phyloP scores from a whole-genome alignment of 2,888 invertebrate genomes.

The Macropis europaea region DNA sequence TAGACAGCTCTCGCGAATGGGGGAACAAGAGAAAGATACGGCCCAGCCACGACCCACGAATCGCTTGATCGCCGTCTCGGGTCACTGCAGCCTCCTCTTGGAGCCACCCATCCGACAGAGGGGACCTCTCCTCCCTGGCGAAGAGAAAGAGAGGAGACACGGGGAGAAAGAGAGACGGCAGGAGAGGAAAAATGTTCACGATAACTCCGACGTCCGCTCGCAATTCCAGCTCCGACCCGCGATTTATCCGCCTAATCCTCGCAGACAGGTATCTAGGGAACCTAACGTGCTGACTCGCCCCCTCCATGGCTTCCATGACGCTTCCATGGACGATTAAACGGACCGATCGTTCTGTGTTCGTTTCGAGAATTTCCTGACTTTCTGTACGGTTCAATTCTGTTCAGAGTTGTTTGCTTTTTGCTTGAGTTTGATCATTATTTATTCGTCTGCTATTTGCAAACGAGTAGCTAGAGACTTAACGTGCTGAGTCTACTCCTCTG shows the following conservation, averaged over 20 bases:
- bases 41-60: slow-evolving; percentile 72
- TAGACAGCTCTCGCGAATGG: slow-evolving; percentile 67
- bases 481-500: too few relatives aligned
- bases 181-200: slow-evolving; percentile 67
- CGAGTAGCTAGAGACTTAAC: too few relatives aligned
- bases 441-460: too few relatives aligned
- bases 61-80: slow-evolving; percentile 71
- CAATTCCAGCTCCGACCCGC: slow-evolving; percentile 47
- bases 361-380: too few relatives aligned
- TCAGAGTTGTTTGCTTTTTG: too few relatives aligned
- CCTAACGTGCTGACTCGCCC: background rate
- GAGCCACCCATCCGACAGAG: slow-evolving; percentile 21
- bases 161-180: slow-evolving; percentile 14
- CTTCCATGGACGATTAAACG: too few relatives aligned
- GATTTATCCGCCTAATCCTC: slow-evolving; percentile 66
- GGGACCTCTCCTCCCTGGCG: background rate
- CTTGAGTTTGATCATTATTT: too few relatives aligned
- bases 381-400: too few relatives aligned
- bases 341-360: too few relatives aligned
- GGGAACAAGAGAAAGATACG: slow-evolving; percentile 62
- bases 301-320: too few relatives aligned
- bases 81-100: slow-evolving; percentile 66
- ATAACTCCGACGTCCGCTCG: slow-evolving; percentile 60
- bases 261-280: slow-evolving; percentile 34
- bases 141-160: slow-evolving; percentile 26